Percentiles rank a stretch among this genome's conserved stretches.
phyloP scores from a whole-genome alignment of 2,797 vertebrate species.

The Artibeus lituratus region DNA sequence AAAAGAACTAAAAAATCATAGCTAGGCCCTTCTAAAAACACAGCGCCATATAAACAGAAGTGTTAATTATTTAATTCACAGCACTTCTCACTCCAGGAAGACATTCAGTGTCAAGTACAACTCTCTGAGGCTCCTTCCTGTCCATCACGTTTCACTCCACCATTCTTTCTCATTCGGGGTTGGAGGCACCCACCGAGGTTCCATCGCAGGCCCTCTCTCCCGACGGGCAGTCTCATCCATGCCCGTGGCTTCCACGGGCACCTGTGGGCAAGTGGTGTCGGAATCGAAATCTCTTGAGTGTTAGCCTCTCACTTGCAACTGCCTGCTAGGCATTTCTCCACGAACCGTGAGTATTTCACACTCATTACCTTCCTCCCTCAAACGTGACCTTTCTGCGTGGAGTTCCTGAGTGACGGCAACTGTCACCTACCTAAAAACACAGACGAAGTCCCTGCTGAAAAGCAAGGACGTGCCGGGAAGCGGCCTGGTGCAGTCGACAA shows the following conservation, averaged over 20 bases:
- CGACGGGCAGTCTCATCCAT: too few relatives aligned
- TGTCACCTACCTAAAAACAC: not conserved
- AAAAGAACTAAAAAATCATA: constrained; percentile 16
- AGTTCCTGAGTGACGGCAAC: not conserved
- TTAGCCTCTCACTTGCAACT: not conserved
- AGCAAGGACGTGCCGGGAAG: not conserved
- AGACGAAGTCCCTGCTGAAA: not conserved
- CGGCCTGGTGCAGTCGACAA: not conserved
- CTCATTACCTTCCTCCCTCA: not conserved
- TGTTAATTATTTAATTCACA: not conserved
- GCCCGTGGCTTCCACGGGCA: not conserved
- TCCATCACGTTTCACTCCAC: too few relatives aligned
- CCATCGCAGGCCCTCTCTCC: too few relatives aligned
- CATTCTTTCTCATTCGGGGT: too few relatives aligned
- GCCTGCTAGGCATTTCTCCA: not conserved
- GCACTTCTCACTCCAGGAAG: too few relatives aligned
- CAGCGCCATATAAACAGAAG: not conserved
- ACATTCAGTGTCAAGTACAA: too few relatives aligned
- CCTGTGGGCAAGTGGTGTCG: not conserved
- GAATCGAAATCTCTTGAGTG: not conserved
- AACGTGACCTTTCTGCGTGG: not conserved
- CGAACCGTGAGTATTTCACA: not conserved
- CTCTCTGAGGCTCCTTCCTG: too few relatives aligned
- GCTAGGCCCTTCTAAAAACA: not conserved
- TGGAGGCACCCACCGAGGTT: too few relatives aligned